A percentile compares a stretch with the other conserved stretches of the same genome.
Evolutionary conservation across 2,888 invertebrate species (phyloP).

Genomic region (Scaptomyza cyrtandrae): DNA sequence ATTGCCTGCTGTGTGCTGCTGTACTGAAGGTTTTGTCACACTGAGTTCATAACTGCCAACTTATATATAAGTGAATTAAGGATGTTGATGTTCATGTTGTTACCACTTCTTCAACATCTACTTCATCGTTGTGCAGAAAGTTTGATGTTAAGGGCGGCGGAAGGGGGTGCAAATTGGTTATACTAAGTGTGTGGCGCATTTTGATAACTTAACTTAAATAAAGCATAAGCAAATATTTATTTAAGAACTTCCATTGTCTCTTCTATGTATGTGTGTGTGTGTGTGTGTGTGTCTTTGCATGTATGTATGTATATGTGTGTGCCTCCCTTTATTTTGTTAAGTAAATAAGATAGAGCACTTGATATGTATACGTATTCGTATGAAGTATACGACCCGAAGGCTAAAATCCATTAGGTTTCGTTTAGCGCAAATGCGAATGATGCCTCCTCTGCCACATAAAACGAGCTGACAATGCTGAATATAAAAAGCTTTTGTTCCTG

Average conservation of each 20-base stretch:
- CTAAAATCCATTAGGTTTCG: conserved; percentile 23
- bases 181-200: conserved; percentile 2
- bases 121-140: background rate
- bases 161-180: background rate
- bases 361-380: background rate
- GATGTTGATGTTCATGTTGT: background rate
- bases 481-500: conserved; percentile 60
- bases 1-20: background rate
- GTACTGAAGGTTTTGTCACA: conserved; percentile 1
- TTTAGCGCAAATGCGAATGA: conserved; percentile 24
- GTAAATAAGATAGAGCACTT: conserved; percentile 13
- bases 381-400: conserved; percentile 10
- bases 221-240: conserved; percentile 14
- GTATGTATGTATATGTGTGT: background rate
- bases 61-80: conserved; percentile 14
- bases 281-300: too few species aligned
- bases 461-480: conserved; percentile 59
- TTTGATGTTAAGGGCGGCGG: too few species aligned
- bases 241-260: conserved; percentile 5
- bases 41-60: background rate
- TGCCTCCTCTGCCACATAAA: conserved; percentile 35
- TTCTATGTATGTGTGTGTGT: background rate
- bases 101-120: background rate
- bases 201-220: conserved; percentile 11
- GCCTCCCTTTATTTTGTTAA: conserved; percentile 1